Evolutionary conservation across 2,113 vertebrate genomes (phyloP).

Genomic region (Corythoichthys haematopterus): DNA sequence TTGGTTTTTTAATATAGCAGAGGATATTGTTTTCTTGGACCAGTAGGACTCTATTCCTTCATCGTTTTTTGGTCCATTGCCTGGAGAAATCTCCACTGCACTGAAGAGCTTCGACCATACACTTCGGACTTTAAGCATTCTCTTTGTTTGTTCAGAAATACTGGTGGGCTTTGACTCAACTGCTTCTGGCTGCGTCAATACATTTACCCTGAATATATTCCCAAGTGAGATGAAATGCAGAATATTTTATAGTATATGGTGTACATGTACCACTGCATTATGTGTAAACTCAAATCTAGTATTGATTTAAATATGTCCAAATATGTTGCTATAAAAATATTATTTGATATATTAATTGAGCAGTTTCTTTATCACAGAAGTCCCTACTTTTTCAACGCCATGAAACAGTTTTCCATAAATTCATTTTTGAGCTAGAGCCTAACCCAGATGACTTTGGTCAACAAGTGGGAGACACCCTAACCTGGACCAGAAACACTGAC

Average conservation of each 20-base stretch:
- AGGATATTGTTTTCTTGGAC: conserved; percentile 39
- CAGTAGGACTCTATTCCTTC: conserved; percentile 45
- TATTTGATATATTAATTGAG: too few relatives aligned
- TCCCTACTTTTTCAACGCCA: neutral
- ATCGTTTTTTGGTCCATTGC: conserved; percentile 10
- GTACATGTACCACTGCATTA: neutral
- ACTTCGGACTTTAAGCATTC: conserved; percentile 28
- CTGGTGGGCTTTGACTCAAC: conserved; percentile 8
- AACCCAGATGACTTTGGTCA: too few relatives aligned
- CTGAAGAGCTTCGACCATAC: conserved; percentile 21
- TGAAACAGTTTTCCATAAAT: too few relatives aligned
- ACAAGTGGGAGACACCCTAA: too few relatives aligned
- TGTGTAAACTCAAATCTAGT: neutral
- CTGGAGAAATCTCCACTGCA: conserved; percentile 19
- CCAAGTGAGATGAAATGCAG: neutral
- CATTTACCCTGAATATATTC: neutral
- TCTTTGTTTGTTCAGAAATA: conserved; percentile 15
- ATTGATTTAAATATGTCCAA: neutral
- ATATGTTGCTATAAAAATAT: neutral
- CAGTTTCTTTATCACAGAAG: neutral
- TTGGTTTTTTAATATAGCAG: neutral
- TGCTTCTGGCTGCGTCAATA: conserved; percentile 4
- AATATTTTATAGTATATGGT: neutral
- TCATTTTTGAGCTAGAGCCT: too few relatives aligned
- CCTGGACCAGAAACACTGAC: too few relatives aligned